Conservation (phyloP, 2,888 invertebrate genomes). For the Dendrolimus houi region DNA sequence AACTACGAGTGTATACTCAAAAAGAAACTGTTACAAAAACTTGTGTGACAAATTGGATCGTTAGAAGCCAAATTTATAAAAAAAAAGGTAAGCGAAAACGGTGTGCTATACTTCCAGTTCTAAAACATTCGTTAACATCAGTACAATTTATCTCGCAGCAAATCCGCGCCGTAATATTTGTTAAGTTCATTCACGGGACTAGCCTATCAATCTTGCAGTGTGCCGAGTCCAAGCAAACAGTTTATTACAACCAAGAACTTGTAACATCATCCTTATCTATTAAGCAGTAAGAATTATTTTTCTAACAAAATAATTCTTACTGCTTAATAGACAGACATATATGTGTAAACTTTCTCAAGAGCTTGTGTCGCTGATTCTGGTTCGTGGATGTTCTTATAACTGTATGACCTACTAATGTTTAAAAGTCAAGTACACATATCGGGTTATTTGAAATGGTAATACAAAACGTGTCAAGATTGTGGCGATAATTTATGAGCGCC, state of each 20-base stretch:
- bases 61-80: too few species aligned
- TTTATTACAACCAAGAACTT: conserved; percentile 8
- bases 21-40: too few species aligned
- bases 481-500: not conserved
- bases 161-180: conserved; percentile 19
- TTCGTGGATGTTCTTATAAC: conserved; percentile 8
- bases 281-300: conserved; percentile 14
- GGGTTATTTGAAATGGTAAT: conserved; percentile 1
- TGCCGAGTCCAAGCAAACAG: conserved; percentile 28
- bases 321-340: too few species aligned
- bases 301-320: not conserved
- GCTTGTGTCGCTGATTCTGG: conserved; percentile 18
- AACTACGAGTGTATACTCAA: too few species aligned
- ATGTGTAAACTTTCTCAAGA: conserved; percentile 6
- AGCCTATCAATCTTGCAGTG: conserved; percentile 39
- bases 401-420: not conserved
- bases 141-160: too few species aligned
- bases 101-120: too few species aligned
- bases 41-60: too few species aligned
- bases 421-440: not conserved
- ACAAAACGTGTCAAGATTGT: not conserved
- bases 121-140: too few species aligned
- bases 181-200: conserved; percentile 35
- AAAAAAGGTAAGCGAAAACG: too few species aligned
- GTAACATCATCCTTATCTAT: conserved; percentile 12